Percentiles rank a stretch among this genome's conserved stretches.
phyloP scores from a whole-genome alignment of 2,888 invertebrate genomes.

The Xestia rhomboidea region DNA sequence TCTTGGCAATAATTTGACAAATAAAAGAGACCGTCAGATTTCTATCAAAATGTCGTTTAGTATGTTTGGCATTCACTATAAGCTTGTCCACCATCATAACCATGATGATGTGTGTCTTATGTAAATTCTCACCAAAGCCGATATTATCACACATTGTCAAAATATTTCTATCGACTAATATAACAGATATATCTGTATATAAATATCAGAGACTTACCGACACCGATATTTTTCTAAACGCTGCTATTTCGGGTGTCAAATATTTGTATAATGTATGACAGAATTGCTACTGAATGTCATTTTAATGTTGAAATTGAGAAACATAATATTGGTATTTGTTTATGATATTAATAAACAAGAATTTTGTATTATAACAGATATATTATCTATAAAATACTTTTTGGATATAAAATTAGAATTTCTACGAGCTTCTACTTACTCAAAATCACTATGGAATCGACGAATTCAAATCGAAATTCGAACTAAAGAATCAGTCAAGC shows the following conservation, averaged over 20 bases:
- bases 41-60: neutral
- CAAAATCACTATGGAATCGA: neutral
- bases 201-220: constrained; percentile 55
- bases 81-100: neutral
- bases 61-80: constrained; percentile 6
- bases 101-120: constrained; percentile 11
- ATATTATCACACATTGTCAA: constrained; percentile 41
- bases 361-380: constrained; percentile 17
- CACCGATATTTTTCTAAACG: constrained; percentile 40
- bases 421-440: neutral
- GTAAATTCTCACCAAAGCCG: constrained; percentile 32
- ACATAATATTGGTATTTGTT: constrained; percentile 45
- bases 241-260: constrained; percentile 59
- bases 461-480: neutral
- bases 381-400: constrained; percentile 3
- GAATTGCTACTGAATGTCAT: constrained; percentile 54
- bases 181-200: constrained; percentile 45
- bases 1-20: neutral
- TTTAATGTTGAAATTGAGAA: constrained; percentile 48
- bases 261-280: constrained; percentile 50
- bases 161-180: constrained; percentile 45
- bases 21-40: neutral
- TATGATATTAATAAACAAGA: constrained; percentile 41
- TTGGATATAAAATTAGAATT: constrained; percentile 10
- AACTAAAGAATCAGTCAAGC: neutral